Evolutionary conservation across 2,113 vertebrate species (phyloP), one percentile per base, ranked within the genome.

Genomic region (Gulo gulo): DNA sequence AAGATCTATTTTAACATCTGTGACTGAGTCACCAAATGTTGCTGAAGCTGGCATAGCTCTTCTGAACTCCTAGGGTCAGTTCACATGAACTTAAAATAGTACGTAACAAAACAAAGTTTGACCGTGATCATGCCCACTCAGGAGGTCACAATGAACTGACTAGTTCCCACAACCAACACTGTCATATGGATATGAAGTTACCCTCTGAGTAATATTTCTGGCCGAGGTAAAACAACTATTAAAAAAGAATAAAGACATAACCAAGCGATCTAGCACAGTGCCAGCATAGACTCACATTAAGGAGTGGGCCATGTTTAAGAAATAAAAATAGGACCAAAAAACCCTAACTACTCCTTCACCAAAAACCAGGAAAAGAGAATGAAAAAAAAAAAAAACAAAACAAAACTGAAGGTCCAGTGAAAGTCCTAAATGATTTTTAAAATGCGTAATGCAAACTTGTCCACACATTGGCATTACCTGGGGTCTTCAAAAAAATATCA

Each of bases 1-100:
- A 93, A 93, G 96, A 93, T 91, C 92, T 97, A 97, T 95, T 97
- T 97, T 90, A 93, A 94, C 15, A 10, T 95, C 91, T 93, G 65
- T 94, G 95, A 91, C 93, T 94, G 89, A 97, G 84, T 97, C 96
- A 97, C 86, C 69, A 78, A 94, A 80, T 39, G 71, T 26, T 84
- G 90, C n/a, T 78, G 87, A 97, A 90, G 69, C 83, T 91, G 89
- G 96, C 91, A 91, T 1, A 47, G 90, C 76, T 92, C 91, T 45
- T 87, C 39, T 94, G 87, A 96, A 96, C 94, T 95, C 63, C n/a
- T 18, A 39, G 92, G 86, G 93, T 97, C 78, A 95, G 94, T 92
- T 97, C 95, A 94, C 88, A 96, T 85, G 95, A 95, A 95, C 82
- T 74, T 91, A 74, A 87, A 96, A 93, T 80, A 87, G 85, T 76